Evolutionary conservation across 1,140 invertebrate species (phyloP).

Genomic region (Venturia canescens): DNA sequence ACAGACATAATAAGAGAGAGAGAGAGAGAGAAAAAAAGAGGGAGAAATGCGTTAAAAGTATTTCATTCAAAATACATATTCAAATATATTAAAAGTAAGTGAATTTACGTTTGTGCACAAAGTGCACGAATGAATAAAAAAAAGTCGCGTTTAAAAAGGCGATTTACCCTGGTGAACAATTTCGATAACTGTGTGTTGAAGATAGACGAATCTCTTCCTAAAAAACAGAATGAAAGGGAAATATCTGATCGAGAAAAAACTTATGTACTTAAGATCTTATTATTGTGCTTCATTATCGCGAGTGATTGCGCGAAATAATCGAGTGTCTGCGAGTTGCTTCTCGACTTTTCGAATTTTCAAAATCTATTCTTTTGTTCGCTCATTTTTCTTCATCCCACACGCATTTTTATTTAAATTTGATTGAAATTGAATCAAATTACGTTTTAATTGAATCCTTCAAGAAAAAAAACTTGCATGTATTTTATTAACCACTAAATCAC

Average conservation of each 20-base stretch:
- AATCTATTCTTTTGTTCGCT: no score
- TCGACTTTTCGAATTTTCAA: no score
- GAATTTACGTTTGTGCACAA: background rate
- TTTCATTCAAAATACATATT: background rate
- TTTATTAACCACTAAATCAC: no score
- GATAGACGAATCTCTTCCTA: conserved; percentile 23
- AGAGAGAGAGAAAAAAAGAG: background rate
- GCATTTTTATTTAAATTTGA: no score
- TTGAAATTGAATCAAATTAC: no score
- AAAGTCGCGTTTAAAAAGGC: background rate
- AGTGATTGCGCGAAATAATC: conserved; percentile 17
- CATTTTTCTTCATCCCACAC: no score
- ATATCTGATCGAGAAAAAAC: background rate
- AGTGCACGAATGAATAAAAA: background rate
- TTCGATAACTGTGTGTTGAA: background rate
- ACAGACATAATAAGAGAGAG: background rate
- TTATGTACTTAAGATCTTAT: conserved; percentile 32
- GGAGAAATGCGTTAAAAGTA: background rate
- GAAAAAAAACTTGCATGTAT: no score
- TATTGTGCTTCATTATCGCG: conserved; percentile 18
- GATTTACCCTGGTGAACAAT: background rate
- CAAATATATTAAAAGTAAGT: background rate
- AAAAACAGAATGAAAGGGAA: conserved; percentile 3
- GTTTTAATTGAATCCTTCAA: no score
- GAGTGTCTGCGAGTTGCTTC: background rate